Conservation (phyloP, 2,888 invertebrate genomes). For the Dioctria linearis region DNA sequence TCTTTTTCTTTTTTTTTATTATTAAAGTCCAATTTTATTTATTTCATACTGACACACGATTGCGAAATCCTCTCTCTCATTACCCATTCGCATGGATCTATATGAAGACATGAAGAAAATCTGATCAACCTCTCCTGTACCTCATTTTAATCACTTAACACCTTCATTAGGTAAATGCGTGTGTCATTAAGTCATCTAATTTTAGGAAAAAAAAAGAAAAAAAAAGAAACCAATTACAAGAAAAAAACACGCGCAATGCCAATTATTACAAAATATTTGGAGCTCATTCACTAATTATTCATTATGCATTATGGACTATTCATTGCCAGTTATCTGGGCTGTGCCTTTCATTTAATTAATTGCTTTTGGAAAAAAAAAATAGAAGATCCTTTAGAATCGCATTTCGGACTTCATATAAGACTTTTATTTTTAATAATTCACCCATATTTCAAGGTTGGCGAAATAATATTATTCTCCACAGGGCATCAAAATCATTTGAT, state of each 20-base stretch:
- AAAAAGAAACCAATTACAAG: neutral
- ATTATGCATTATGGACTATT: neutral
- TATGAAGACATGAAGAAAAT: slow-evolving; percentile 5
- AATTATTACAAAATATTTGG: neutral
- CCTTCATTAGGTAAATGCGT: slow-evolving; percentile 26
- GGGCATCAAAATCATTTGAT: neutral
- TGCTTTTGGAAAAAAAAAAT: neutral
- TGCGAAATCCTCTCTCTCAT: slow-evolving; percentile 20
- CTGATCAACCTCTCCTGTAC: slow-evolving; percentile 34
- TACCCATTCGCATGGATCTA: neutral
- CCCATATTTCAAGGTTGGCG: neutral
- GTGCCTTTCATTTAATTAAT: slow-evolving; percentile 7
- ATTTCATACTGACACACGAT: neutral
- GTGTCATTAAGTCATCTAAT: slow-evolving; percentile 18
- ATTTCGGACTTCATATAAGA: neutral
- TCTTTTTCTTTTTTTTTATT: slow-evolving; percentile 22
- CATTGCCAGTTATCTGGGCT: neutral
- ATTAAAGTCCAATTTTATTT: slow-evolving; percentile 18
- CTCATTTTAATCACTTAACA: slow-evolving; percentile 28
- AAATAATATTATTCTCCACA: neutral
- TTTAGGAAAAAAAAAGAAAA: neutral
- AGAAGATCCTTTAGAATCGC: too few species aligned
- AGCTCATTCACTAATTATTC: neutral
- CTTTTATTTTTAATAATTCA: neutral
- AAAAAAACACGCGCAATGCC: neutral